Percentiles rank a stretch among this genome's conserved stretches.
Conservation (phyloP, 92 coral and sea anemone genomes). For the Phenganax stokvisi region DNA sequence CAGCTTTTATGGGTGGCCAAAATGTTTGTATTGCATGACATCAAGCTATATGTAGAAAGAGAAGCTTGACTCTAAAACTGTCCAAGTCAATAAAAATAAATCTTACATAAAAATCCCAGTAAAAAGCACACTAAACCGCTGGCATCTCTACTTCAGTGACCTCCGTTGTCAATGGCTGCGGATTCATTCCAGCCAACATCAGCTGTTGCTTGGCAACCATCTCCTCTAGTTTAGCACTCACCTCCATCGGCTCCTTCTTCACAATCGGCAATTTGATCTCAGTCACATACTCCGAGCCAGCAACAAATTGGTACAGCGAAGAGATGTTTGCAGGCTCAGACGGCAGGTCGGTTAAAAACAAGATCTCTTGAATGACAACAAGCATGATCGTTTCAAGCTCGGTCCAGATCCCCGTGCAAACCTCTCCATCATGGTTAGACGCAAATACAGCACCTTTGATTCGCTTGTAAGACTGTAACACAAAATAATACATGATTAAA, state of each 20-base stretch:
- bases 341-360: slow-evolving; percentile 27
- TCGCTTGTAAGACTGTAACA: slow-evolving; percentile 32
- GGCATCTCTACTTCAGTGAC: slow-evolving; percentile 3
- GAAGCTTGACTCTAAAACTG: too few relatives aligned
- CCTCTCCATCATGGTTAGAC: slow-evolving; percentile 20
- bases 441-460: slow-evolving; percentile 35
- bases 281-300: slow-evolving; percentile 23
- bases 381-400: slow-evolving; percentile 35
- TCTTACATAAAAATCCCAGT: background rate
- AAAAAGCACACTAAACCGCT: background rate
- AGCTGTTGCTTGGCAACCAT: slow-evolving; percentile 31
- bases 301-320: slow-evolving; percentile 31
- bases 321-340: slow-evolving; percentile 28
- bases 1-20: too few relatives aligned
- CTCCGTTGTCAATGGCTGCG: slow-evolving; percentile 2
- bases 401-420: slow-evolving; percentile 23
- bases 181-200: slow-evolving; percentile 26
- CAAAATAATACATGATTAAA: background rate
- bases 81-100: too few relatives aligned
- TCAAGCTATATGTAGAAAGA: too few relatives aligned
- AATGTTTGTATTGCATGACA: too few relatives aligned
- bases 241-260: slow-evolving; percentile 17
- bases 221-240: slow-evolving; percentile 6
- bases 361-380: slow-evolving; percentile 35
- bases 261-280: slow-evolving; percentile 27